phyloP scores from a whole-genome alignment of 2,797 vertebrate genomes.

The Apogon hyalosoma region DNA sequence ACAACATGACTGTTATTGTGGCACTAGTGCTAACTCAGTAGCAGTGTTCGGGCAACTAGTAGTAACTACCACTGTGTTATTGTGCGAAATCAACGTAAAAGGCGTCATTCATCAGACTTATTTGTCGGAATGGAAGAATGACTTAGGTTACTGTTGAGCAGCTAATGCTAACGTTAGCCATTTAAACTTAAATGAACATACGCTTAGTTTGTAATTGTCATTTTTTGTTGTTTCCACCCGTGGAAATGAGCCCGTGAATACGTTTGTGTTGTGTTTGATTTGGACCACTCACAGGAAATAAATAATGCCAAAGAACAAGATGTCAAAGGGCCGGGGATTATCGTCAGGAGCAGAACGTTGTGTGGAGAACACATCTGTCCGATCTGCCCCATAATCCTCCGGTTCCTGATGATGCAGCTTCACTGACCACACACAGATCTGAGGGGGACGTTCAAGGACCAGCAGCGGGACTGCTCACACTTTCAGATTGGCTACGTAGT shows the following conservation, averaged over 20 bases:
- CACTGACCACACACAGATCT: too few relatives aligned
- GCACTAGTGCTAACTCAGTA: not conserved
- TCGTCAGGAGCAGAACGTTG: constrained; percentile 45
- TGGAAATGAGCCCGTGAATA: not conserved
- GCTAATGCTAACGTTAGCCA: constrained; percentile 68
- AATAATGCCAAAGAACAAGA: constrained; percentile 59
- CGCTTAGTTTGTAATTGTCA: not conserved
- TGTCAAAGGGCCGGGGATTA: constrained; percentile 63
- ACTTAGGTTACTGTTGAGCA: constrained; percentile 11
- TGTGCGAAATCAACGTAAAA: not conserved
- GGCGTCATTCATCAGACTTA: constrained; percentile 22
- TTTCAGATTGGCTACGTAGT: constrained; percentile 10
- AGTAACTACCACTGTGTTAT: not conserved
- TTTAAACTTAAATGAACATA: constrained; percentile 28
- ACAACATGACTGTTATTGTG: constrained; percentile 13
- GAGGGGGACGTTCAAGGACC: not conserved
- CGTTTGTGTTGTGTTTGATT: constrained; percentile 16
- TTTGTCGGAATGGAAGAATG: constrained; percentile 22
- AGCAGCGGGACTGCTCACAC: not conserved
- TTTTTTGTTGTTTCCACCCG: not conserved
- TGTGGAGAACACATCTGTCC: constrained; percentile 60
- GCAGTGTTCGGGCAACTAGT: not conserved
- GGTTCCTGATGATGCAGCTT: too few relatives aligned
- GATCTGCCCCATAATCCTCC: constrained; percentile 44
- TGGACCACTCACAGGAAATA: constrained; percentile 33